Percentiles rank a stretch among this genome's conserved stretches.
These are phyloP conservation scores for Chloropsis hardwickii DNA, from an alignment of 2,113 vertebrate species.

Conservation along the genomic window DNA sequence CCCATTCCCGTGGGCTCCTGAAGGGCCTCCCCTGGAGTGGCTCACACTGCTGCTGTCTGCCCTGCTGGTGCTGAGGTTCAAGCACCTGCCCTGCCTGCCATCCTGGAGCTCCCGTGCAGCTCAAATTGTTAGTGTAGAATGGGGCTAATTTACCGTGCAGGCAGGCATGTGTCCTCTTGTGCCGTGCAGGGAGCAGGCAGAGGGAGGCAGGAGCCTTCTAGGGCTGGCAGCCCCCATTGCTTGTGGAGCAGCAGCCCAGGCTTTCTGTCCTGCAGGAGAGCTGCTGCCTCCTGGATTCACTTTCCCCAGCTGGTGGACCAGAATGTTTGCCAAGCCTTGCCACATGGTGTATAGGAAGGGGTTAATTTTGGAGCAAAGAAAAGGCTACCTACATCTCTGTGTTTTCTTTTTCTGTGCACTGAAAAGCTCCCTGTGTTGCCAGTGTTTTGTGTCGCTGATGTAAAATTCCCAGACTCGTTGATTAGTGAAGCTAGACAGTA, in stretches of 20 bases:
- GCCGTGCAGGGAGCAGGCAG: background rate
- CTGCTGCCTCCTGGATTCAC: background rate
- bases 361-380: background rate
- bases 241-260: background rate
- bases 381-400: background rate
- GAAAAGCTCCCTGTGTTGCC: background rate
- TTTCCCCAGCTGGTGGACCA: background rate
- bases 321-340: background rate
- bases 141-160: background rate
- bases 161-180: accelerated
- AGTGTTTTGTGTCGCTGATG: background rate
- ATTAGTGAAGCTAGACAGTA: conserved; percentile 54
- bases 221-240: background rate
- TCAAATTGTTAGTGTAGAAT: background rate
- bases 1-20: background rate
- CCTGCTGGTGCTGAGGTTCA: background rate
- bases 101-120: background rate
- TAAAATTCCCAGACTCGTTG: conserved; percentile 38
- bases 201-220: background rate
- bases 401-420: background rate
- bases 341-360: background rate
- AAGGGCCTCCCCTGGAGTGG: background rate
- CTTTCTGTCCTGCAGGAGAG: background rate
- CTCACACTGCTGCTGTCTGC: background rate
- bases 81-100: background rate